These are phyloP conservation scores for Mya arenaria DNA, from an alignment of 1,140 invertebrate genomes.

Conservation along the genomic window DNA sequence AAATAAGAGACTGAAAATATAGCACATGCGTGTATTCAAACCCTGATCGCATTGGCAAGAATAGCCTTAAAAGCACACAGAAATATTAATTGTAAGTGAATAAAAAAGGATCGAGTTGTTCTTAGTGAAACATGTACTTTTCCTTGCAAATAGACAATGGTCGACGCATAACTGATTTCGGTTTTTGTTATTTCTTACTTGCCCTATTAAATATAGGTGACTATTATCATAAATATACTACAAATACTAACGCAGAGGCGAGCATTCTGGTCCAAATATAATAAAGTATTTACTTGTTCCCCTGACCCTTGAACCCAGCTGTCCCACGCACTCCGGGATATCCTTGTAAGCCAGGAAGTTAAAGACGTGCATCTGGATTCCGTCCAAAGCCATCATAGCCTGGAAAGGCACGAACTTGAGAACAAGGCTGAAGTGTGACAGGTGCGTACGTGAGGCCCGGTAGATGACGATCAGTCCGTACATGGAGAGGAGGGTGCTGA, in stretches of 20 bases:
- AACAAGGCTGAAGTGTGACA: constrained; percentile 22
- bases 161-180: neutral
- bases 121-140: too few relatives aligned
- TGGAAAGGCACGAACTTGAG: constrained; percentile 50
- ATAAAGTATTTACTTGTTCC: constrained; percentile 15
- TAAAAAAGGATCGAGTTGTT: neutral
- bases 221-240: neutral
- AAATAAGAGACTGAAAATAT: neutral
- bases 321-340: constrained; percentile 24
- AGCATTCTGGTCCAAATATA: neutral
- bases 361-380: constrained; percentile 28
- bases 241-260: neutral
- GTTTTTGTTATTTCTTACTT: neutral
- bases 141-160: neutral
- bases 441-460: constrained; percentile 33
- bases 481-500: constrained; percentile 45
- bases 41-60: neutral
- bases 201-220: too few relatives aligned
- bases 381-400: constrained; percentile 6
- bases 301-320: constrained; percentile 4
- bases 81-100: neutral
- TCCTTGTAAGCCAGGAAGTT: constrained; percentile 8
- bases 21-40: neutral
- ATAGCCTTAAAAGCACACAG: neutral
- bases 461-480: constrained; percentile 53